Conservation (phyloP, 2,113 vertebrate species). For the Xenopus tropicalis region DNA sequence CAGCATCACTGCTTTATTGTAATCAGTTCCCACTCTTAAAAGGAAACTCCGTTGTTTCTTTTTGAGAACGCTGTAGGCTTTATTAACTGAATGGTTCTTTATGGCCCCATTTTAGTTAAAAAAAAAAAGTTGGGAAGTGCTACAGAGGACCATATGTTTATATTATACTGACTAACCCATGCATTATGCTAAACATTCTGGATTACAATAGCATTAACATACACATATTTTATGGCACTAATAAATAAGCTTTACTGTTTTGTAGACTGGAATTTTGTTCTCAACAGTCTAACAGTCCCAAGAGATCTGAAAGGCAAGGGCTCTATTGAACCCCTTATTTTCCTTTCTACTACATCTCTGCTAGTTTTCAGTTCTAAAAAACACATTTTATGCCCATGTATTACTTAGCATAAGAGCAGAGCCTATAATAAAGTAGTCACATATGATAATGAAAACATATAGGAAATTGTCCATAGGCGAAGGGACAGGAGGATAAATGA, state of each 20-base stretch:
- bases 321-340: not conserved
- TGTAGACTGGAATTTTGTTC: not conserved
- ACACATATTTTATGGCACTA: not conserved
- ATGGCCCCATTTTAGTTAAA: not conserved
- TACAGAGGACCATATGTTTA: constrained; percentile 1
- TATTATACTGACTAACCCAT: not conserved
- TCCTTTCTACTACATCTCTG: not conserved
- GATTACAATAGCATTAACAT: not conserved
- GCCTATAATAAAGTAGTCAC: too few species aligned
- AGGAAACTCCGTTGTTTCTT: not conserved
- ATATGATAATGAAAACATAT: too few species aligned
- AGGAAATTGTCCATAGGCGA: too few species aligned
- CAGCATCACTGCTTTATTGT: not conserved
- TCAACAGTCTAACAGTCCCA: not conserved
- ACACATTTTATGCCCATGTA: too few species aligned
- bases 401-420: too few species aligned
- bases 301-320: not conserved
- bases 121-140: not conserved
- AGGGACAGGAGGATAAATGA: too few species aligned
- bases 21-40: not conserved
- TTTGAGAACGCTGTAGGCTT: not conserved
- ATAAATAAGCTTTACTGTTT: constrained; percentile 3
- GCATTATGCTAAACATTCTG: not conserved
- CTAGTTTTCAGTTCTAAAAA: not conserved
- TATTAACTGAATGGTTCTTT: not conserved